Percentiles rank a stretch among this genome's conserved stretches.
Evolutionary conservation across 2,888 invertebrate species (phyloP).

Genomic region (Ephialtes manifestator): DNA sequence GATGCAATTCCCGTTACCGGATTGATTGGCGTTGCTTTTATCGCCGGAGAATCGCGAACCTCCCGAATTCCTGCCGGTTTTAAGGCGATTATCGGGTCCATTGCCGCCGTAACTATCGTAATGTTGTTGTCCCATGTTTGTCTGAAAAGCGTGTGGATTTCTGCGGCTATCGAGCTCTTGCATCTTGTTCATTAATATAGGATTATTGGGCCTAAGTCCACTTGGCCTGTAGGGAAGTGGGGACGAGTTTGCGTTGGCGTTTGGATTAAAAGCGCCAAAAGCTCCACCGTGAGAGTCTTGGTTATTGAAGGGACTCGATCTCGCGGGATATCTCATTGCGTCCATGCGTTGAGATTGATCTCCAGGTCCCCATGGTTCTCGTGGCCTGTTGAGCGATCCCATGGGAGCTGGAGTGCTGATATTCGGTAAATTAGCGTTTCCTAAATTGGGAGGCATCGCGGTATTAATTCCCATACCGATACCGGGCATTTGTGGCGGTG

Average conservation of each 20-base stretch:
- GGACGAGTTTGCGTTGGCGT: slow-evolving; percentile 53
- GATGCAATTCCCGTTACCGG: slow-evolving; percentile 87
- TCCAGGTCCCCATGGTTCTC: slow-evolving; percentile 74
- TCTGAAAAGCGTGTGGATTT: slow-evolving; percentile 88
- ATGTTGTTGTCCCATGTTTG: slow-evolving; percentile 64
- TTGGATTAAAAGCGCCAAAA: slow-evolving; percentile 69
- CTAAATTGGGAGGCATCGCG: slow-evolving; percentile 72
- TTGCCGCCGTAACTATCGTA: slow-evolving; percentile 72
- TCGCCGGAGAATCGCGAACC: slow-evolving; percentile 73
- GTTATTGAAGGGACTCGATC: slow-evolving; percentile 75
- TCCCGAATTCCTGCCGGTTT: slow-evolving; percentile 73
- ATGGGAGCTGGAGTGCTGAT: slow-evolving; percentile 64
- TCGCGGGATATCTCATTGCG: slow-evolving; percentile 72
- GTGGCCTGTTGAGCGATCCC: slow-evolving; percentile 70
- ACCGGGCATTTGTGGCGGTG: slow-evolving; percentile 76
- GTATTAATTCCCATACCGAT: slow-evolving; percentile 73
- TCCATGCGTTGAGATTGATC: slow-evolving; percentile 70
- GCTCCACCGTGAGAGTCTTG: slow-evolving; percentile 75
- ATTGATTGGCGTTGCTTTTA: slow-evolving; percentile 60
- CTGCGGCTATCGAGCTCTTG: slow-evolving; percentile 87
- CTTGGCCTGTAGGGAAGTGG: slow-evolving; percentile 84
- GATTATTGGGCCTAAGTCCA: slow-evolving; percentile 83
- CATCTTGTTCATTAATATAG: slow-evolving; percentile 75
- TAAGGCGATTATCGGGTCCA: slow-evolving; percentile 75
- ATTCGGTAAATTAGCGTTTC: slow-evolving; percentile 67